Conservation (phyloP, 1,140 invertebrate species). For the Mylabris phalerata region DNA sequence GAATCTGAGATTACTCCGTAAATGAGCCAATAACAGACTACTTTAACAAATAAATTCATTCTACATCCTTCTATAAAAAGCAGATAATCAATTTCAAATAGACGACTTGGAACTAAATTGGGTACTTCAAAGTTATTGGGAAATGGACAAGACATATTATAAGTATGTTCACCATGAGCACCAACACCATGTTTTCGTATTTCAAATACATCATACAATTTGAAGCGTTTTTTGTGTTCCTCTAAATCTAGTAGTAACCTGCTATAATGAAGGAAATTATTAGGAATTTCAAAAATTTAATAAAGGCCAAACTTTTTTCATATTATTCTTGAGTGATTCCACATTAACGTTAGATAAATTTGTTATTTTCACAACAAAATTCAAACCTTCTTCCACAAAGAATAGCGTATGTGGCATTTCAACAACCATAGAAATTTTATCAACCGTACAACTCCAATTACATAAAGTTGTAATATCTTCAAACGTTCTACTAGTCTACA, state of each 20-base stretch:
- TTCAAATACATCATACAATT: not conserved
- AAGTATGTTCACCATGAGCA: constrained; percentile 13
- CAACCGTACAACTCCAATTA: constrained; percentile 11
- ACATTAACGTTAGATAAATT: constrained; percentile 19
- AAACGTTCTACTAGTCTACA: not conserved
- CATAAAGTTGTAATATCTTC: no score
- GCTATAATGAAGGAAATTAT: no score
- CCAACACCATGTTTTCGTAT: constrained; percentile 10
- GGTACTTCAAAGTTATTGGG: no score
- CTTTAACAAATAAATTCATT: no score
- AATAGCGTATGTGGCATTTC: constrained; percentile 13
- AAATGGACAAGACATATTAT: no score
- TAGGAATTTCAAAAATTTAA: no score
- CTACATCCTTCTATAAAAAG: no score
- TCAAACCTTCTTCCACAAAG: constrained; percentile 8
- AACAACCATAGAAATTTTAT: constrained; percentile 3
- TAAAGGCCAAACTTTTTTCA: not conserved
- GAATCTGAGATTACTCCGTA: no score
- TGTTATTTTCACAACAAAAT: constrained; percentile 2
- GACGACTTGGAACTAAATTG: no score
- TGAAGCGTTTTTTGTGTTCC: not conserved
- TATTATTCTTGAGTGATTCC: constrained; percentile 2
- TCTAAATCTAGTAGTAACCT: no score
- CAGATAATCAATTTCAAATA: no score
- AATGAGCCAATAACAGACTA: no score